phyloP scores from a whole-genome alignment of 2,113 vertebrate species.

The Oxygymnocypris stewartii region DNA sequence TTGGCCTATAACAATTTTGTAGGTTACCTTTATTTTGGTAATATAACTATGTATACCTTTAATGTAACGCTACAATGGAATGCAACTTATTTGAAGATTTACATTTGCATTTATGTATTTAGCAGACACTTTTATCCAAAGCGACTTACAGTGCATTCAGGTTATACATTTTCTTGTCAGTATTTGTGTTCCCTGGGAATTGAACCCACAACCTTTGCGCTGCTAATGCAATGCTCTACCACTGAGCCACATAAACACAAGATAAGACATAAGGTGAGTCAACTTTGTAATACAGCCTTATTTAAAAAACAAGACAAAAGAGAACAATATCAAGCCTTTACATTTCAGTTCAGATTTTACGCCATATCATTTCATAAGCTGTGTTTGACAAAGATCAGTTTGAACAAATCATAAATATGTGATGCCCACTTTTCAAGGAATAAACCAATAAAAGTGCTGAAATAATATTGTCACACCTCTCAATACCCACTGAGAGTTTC shows the following conservation, averaged over 20 bases:
- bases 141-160: no score
- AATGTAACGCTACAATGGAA: not conserved
- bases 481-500: not conserved
- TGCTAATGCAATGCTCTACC: no score
- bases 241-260: no score
- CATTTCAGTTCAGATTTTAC: not conserved
- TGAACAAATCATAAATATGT: not conserved
- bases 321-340: not conserved
- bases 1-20: not conserved
- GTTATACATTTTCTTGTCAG: no score
- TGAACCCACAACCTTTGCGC: no score
- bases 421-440: not conserved
- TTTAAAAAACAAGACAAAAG: no score
- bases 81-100: not conserved
- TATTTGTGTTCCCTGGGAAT: no score
- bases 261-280: no score
- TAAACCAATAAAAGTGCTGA: not conserved
- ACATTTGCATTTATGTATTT: no score
- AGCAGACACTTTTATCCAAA: no score
- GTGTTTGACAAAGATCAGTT: not conserved
- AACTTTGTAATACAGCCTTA: not conserved
- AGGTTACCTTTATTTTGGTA: no score
- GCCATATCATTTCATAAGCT: not conserved
- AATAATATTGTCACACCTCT: not conserved
- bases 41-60: not conserved